Base-by-base conservation (phyloP, 1,140 invertebrate species). In the Drosophila auraria region DNA sequence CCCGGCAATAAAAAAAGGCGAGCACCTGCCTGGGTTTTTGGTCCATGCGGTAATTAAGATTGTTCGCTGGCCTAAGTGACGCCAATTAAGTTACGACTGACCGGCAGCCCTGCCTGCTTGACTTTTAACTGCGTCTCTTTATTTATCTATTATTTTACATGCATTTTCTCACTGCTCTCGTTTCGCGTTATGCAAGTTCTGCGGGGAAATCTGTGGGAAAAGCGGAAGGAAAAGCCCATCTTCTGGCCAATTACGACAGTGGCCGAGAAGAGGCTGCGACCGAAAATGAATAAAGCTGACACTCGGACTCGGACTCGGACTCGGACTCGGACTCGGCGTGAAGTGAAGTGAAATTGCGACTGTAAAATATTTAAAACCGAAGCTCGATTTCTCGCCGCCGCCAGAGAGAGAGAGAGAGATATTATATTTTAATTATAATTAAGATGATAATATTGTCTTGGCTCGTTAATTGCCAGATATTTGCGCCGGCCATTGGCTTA, bases 261-360 rank as follows among this genome's bases (percentile, higher is more conserved):
- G 64, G 44, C 64, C 40, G 64, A 2, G n/a, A 33, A 1, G 51
- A 42, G 64, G 44, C 64, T 50, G 64, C 4, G n/a, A 33, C 23
- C 33, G 30, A 38, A 64, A 59, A 62, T 73, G 57, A 63, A 87
- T 83, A 87, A 56, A 83, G 66, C 83, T 75, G 83, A 75, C 83
- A 82, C 82, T 89, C 78, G 81, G 65, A 27, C 25, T 27, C 25
- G 5, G 5, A 5, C 25, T 27, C 25, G 25, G 83, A 82, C 82
- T 84, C 78, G 83, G 66, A 5, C 25, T 27, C 25, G 25, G 83
- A 82, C 82, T 84, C 78, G 83, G 66, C 69, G 64, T 69, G 78
- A 84, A 82, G 76, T 87, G 76, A 76, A 87, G 84, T 84, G 84
- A 89, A 89, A 89, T 90, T 90, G 84, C 86, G 71, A 72, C 84